Evolutionary conservation across 2,888 invertebrate species (phyloP).

Genomic region (Lasius platythorax): DNA sequence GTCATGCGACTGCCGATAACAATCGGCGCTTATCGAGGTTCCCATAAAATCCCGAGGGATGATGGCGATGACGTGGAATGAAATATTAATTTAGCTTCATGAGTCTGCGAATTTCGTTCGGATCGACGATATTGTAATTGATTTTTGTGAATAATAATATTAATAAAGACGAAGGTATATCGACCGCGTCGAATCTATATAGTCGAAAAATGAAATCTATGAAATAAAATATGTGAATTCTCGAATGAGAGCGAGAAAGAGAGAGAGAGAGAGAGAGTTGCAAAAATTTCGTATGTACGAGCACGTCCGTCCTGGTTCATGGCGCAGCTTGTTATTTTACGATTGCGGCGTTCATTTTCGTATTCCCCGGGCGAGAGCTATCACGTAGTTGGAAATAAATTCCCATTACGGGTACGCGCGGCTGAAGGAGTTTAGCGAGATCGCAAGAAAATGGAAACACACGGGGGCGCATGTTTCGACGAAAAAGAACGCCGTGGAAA

Average conservation of each 20-base stretch:
- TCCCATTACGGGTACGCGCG: slow-evolving; percentile 21
- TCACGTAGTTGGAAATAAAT: slow-evolving; percentile 48
- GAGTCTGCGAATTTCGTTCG: slow-evolving; percentile 34
- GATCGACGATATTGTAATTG: slow-evolving; percentile 39
- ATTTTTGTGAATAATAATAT: slow-evolving; percentile 15
- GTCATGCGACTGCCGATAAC: slow-evolving; percentile 58
- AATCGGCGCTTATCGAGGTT: slow-evolving; percentile 57
- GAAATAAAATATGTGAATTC: slow-evolving; percentile 1
- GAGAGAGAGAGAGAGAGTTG: background rate
- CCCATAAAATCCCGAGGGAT: slow-evolving; percentile 48
- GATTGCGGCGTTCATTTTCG: slow-evolving; percentile 48
- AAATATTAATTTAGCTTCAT: slow-evolving; percentile 49
- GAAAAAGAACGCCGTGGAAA: slow-evolving; percentile 43
- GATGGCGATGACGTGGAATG: slow-evolving; percentile 44
- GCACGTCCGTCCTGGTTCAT: slow-evolving; percentile 45
- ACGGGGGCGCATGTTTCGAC: slow-evolving; percentile 26
- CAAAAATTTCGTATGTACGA: slow-evolving; percentile 40
- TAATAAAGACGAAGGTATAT: slow-evolving; percentile 1
- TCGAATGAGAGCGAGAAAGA: background rate
- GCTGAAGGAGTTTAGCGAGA: slow-evolving; percentile 27
- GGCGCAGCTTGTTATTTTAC: slow-evolving; percentile 49
- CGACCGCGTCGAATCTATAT: background rate
- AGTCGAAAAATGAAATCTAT: background rate
- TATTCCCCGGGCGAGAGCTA: slow-evolving; percentile 46
- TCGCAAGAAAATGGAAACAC: slow-evolving; percentile 43